Conservation (phyloP, 1,140 invertebrate genomes). For the Teleopsis dalmanni region DNA sequence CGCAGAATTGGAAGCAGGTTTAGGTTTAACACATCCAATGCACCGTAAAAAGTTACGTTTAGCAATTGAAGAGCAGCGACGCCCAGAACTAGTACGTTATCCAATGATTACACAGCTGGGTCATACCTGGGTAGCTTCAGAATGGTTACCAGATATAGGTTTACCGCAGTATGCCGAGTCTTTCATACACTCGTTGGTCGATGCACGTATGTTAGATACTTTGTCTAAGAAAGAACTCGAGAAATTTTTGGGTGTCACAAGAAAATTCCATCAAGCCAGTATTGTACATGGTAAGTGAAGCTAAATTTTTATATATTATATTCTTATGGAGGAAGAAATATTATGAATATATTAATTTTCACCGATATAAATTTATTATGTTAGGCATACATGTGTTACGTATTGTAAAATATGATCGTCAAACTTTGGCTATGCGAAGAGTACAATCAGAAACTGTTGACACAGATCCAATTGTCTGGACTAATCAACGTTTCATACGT, state of each 20-base stretch:
- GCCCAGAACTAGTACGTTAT: conserved; percentile 76
- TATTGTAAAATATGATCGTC: conserved; percentile 84
- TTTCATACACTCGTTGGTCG: conserved; percentile 83
- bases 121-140: conserved; percentile 85
- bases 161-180: conserved; percentile 80
- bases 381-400: conserved; percentile 73
- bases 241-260: conserved; percentile 80
- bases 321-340: background rate
- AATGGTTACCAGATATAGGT: conserved; percentile 86
- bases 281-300: conserved; percentile 66
- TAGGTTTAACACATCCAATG: conserved; percentile 82
- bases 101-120: conserved; percentile 77
- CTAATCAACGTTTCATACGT: conserved; percentile 84
- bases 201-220: conserved; percentile 84
- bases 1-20: conserved; percentile 74
- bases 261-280: conserved; percentile 89
- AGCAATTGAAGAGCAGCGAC: conserved; percentile 84
- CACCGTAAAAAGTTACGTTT: conserved; percentile 88
- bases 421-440: conserved; percentile 79
- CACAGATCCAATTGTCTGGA: conserved; percentile 89
- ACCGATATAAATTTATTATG: background rate
- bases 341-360: no score
- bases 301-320: background rate
- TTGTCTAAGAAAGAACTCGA: conserved; percentile 90
- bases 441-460: conserved; percentile 81